Evolutionary conservation across 2,888 invertebrate genomes (phyloP).

Genomic region (Drosophila aldrichi): DNA sequence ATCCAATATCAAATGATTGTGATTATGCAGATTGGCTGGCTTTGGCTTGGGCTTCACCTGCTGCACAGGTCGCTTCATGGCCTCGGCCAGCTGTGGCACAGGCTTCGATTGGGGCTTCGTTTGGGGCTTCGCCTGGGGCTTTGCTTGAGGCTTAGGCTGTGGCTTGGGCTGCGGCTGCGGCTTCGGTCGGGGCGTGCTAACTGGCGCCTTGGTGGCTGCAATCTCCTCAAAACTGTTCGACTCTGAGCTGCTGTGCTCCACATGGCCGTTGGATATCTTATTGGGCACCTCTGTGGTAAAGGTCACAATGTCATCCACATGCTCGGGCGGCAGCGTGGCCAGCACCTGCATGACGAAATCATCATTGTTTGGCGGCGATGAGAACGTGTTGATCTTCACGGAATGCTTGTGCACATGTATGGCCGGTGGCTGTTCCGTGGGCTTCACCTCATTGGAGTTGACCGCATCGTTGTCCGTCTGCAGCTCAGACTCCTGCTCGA

Average conservation of each 20-base stretch:
- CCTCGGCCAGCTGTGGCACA: conserved; percentile 57
- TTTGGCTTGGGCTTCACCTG: conserved; percentile 44
- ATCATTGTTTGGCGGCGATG: conserved; percentile 77
- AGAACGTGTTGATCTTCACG: conserved; percentile 82
- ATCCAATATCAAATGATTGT: conserved; percentile 75
- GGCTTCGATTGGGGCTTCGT: conserved; percentile 34
- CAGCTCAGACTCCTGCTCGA: conserved; percentile 72
- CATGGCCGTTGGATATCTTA: conserved; percentile 75
- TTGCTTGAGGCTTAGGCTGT: neutral
- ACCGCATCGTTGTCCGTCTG: conserved; percentile 48
- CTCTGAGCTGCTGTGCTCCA: conserved; percentile 73
- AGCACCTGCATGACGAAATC: conserved; percentile 83
- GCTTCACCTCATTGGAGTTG: conserved; percentile 47
- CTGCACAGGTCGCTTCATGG: conserved; percentile 59
- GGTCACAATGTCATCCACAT: conserved; percentile 55
- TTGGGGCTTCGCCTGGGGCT: conserved; percentile 6
- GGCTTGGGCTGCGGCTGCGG: conserved; percentile 26
- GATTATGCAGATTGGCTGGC: conserved; percentile 64
- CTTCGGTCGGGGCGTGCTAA: conserved; percentile 42
- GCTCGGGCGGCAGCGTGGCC: conserved; percentile 74
- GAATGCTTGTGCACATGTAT: conserved; percentile 81
- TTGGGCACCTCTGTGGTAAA: conserved; percentile 83
- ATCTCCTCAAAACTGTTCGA: conserved; percentile 80
- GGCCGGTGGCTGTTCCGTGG: conserved; percentile 58
- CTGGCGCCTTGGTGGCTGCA: conserved; percentile 49